A percentile compares a stretch with the other conserved stretches of the same genome.
These are phyloP conservation scores for Lordiphosa andalusiaca DNA, from an alignment of 2,888 invertebrate genomes.

Conservation along the genomic window DNA sequence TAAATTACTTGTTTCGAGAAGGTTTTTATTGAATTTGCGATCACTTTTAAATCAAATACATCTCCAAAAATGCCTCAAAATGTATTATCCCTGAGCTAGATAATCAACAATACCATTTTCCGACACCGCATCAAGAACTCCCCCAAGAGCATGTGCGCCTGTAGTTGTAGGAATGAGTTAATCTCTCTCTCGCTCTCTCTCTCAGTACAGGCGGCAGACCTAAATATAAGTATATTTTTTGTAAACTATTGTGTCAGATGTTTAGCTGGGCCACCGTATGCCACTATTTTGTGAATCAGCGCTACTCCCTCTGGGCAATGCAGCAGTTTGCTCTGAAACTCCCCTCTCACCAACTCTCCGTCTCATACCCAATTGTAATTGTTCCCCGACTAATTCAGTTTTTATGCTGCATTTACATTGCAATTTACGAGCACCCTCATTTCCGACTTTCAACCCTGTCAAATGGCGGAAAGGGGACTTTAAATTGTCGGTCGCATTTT, in stretches of 20 bases:
- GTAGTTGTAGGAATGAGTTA: neutral
- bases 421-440: conserved; percentile 46
- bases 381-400: conserved; percentile 58
- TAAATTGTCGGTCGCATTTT: conserved; percentile 41
- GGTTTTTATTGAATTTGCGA: no score
- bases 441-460: conserved; percentile 12
- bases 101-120: no score
- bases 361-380: conserved; percentile 42
- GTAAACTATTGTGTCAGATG: conserved; percentile 65
- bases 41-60: no score
- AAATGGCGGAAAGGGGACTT: conserved; percentile 21
- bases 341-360: conserved; percentile 4
- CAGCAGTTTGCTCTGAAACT: conserved; percentile 37
- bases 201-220: neutral
- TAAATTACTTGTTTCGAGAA: no score
- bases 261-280: conserved; percentile 49
- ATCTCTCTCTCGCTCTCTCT: neutral
- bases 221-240: neutral
- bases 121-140: no score
- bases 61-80: no score
- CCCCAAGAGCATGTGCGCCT: no score
- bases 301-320: conserved; percentile 51
- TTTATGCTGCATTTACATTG: conserved; percentile 69
- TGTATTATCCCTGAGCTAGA: no score
- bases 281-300: conserved; percentile 51